Evolutionary conservation across 2,888 invertebrate genomes (phyloP).

Genomic region (Catocala sponsa): DNA sequence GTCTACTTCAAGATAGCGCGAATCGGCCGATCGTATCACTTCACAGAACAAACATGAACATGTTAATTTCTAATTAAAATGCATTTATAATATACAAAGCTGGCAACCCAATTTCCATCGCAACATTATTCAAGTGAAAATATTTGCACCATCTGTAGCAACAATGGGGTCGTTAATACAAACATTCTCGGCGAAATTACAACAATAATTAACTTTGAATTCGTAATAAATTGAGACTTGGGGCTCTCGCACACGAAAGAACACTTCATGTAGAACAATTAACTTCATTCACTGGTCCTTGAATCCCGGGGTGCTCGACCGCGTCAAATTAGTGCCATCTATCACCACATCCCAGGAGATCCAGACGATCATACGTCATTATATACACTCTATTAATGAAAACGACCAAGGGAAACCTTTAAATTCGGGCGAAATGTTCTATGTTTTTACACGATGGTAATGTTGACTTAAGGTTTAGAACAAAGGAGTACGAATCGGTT

Average conservation of each 20-base stretch:
- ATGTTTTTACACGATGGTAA: no score
- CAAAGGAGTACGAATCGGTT: no score
- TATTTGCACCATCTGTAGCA: constrained; percentile 25
- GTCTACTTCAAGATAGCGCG: no score
- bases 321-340: constrained; percentile 57
- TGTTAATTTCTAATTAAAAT: no score
- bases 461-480: no score
- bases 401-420: background rate
- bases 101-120: no score
- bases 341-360: constrained; percentile 43
- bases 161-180: constrained; percentile 27
- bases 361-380: constrained; percentile 22
- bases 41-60: no score
- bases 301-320: constrained; percentile 20
- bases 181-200: constrained; percentile 33
- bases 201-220: constrained; percentile 44
- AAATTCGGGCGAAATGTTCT: no score
- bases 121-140: constrained; percentile 19
- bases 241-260: constrained; percentile 27
- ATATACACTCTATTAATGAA: background rate
- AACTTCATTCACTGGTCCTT: constrained; percentile 42
- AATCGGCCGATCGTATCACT: no score
- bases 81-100: no score
- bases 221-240: constrained; percentile 46
- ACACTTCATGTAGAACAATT: constrained; percentile 52